phyloP scores from a whole-genome alignment of 2,113 vertebrate genomes.

The Ceyx cyanopectus region DNA sequence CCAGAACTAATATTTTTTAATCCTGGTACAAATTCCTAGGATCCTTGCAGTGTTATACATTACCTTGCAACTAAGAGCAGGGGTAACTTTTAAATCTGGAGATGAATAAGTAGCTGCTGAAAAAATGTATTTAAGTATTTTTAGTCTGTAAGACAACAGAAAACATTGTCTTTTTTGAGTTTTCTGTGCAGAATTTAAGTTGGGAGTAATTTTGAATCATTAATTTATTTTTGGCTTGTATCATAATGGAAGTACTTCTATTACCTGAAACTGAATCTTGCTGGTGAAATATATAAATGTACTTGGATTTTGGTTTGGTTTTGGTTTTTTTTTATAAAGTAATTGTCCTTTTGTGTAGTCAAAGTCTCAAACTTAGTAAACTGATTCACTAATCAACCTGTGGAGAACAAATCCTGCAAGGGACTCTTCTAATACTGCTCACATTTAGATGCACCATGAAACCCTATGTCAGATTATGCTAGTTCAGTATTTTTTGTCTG shows the following conservation, averaged over 20 bases:
- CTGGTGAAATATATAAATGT: background rate
- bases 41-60: background rate
- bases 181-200: background rate
- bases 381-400: background rate
- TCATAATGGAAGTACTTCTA: background rate
- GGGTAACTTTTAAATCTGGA: background rate
- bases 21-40: background rate
- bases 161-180: background rate
- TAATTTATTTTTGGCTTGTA: background rate
- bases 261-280: background rate
- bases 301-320: background rate
- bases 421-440: background rate
- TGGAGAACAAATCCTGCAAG: background rate
- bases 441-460: background rate
- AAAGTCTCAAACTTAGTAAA: background rate
- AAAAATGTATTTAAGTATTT: background rate
- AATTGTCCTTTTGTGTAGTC: background rate
- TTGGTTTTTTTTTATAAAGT: background rate
- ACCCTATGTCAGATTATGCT: background rate
- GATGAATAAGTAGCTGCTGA: background rate
- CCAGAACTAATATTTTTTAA: background rate
- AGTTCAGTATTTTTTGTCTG: background rate
- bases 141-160: background rate
- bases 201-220: background rate
- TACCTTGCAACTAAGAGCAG: background rate